Base-by-base conservation (phyloP, 2,888 invertebrate genomes). In the Ichneumoninae sp. region DNA sequence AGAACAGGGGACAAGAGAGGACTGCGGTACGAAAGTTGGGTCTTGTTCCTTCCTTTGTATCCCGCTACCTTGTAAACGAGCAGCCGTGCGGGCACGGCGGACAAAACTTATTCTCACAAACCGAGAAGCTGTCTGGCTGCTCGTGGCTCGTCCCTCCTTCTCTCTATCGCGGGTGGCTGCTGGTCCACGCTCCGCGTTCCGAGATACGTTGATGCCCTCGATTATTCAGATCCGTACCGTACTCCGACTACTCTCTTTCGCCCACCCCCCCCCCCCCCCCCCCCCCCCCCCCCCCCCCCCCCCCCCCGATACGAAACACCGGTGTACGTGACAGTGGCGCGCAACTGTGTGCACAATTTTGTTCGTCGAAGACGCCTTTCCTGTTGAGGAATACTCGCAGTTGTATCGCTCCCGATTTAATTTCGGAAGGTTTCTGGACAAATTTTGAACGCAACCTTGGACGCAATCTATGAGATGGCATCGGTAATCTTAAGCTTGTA, bases 211-310 rank as follows among this genome's bases (percentile, higher is more conserved):
- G 81, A 81, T 81, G 78, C 81, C 70, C 78, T 85, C 84, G 84
- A 85, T 85, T 82, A 85, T 85, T 85, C 84, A 82, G 84, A 85
- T 85, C 81, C 78, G 78, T 71, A 73, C 71, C 63, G 22, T 70
- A 22, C 69, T 57, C 47, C 33, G 22, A 33, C 50, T 80, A 54
- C 26, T 52, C 50, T 19, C 50, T 22, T 19, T 66, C n/a, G 16
- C 33, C 19, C 66, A 7, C n/a, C 26, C 22, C 22, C 22, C 22
- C 22, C 22, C 22, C 22, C 22, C 22, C n/a, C n/a, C n/a, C n/a
- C n/a, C n/a, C n/a, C n/a, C n/a, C n/a, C n/a, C n/a, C n/a, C n/a
- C n/a, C n/a, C n/a, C n/a, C n/a, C n/a, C n/a, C n/a, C n/a, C n/a
- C n/a, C n/a, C n/a, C n/a, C n/a, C n/a, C n/a, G 57, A 57, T 26